These are phyloP conservation scores for Poecilia picta DNA, from an alignment of 2,797 vertebrate species.

Conservation along the genomic window DNA sequence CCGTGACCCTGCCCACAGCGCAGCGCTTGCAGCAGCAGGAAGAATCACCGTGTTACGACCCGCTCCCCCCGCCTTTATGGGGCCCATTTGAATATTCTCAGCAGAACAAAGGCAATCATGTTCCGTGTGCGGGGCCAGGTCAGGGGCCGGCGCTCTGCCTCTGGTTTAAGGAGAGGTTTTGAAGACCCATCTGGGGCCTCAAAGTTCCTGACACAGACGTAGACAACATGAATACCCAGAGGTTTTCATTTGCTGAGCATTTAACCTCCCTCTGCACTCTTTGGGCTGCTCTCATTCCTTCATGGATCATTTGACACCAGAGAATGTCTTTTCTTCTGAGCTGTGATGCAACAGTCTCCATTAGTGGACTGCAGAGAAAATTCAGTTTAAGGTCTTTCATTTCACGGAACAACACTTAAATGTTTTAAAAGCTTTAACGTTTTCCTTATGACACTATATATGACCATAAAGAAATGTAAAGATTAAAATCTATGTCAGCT, in stretches of 20 bases:
- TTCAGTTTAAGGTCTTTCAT: background rate
- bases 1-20: conserved; percentile 86
- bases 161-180: conserved; percentile 50
- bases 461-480: background rate
- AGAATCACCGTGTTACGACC: conserved; percentile 88
- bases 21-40: conserved; percentile 89
- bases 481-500: background rate
- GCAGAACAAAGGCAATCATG: conserved; percentile 76
- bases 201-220: conserved; percentile 55
- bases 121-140: conserved; percentile 55
- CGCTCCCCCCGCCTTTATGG: conserved; percentile 83
- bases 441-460: background rate
- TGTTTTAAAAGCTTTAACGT: background rate
- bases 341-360: conserved; percentile 3
- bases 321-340: conserved; percentile 14
- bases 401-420: conserved; percentile 3
- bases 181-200: conserved; percentile 39
- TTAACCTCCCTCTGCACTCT: conserved; percentile 43
- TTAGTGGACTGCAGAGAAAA: conserved; percentile 10
- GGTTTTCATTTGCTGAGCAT: conserved; percentile 58
- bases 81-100: conserved; percentile 82
- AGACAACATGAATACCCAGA: conserved; percentile 32
- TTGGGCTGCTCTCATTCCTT: conserved; percentile 45
- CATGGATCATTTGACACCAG: conserved; percentile 40
- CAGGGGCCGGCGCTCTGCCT: conserved; percentile 48